These are phyloP conservation scores for Amyelois transitella DNA, from an alignment of 1,140 invertebrate species.

Conservation along the genomic window DNA sequence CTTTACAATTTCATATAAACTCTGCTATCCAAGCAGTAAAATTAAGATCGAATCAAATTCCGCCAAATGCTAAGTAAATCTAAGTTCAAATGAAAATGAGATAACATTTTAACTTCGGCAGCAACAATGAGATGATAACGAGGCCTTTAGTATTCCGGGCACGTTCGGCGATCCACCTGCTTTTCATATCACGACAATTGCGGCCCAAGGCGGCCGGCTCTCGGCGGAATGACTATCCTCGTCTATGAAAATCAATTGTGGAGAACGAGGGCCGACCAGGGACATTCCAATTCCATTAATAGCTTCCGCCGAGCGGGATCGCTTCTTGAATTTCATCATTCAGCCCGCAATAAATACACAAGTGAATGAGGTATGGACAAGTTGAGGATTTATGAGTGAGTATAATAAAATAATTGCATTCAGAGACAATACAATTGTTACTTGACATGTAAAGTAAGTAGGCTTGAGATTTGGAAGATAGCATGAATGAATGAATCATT, in stretches of 20 bases:
- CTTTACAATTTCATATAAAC: too few species aligned
- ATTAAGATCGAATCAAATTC: background rate
- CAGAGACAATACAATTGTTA: too few species aligned
- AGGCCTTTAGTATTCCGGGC: conserved; percentile 63
- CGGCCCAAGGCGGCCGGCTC: conserved; percentile 52
- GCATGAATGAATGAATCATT: too few species aligned
- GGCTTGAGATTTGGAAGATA: too few species aligned
- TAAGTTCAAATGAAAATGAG: conserved; percentile 30
- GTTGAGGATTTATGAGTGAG: too few species aligned
- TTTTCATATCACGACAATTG: conserved; percentile 69
- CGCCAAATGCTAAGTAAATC: conserved; percentile 28
- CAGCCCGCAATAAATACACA: background rate
- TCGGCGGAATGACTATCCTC: conserved; percentile 56
- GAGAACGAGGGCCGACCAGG: conserved; percentile 32
- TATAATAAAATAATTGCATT: too few species aligned
- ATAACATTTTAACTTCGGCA: conserved; percentile 40
- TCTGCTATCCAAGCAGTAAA: too few species aligned
- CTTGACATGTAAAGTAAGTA: too few species aligned
- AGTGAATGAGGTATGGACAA: background rate
- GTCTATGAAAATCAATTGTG: conserved; percentile 61
- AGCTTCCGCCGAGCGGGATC: conserved; percentile 29
- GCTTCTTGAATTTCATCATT: background rate
- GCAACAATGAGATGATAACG: conserved; percentile 60
- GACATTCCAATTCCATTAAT: conserved; percentile 55
- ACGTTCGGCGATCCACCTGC: conserved; percentile 60